Base-by-base conservation (phyloP, 2,888 invertebrate species). In the Pachliopta kotzebuea region DNA sequence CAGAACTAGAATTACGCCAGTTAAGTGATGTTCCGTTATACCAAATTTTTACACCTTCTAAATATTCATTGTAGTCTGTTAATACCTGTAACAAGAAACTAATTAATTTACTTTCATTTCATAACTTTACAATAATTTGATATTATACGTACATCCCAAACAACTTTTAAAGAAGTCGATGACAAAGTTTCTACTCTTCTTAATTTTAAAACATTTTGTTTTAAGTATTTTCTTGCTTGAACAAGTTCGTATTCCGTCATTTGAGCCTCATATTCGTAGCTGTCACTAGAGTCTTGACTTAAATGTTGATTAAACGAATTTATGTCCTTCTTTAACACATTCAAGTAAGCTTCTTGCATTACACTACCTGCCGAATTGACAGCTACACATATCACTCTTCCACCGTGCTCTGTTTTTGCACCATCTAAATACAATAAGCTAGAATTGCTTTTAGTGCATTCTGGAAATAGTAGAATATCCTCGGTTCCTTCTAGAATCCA, bases 401-500 rank as follows among this genome's bases (percentile, higher is more conserved):
- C 90, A 71, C 87, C 86, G 73, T 90, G 89, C 70, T 90, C 90
- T 65, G 81, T 75, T 72, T 82, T 87, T 65, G 86, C 90, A 65
- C 84, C 84, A 69, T 90, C 90, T 76, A 91, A 82, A 80, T 90
- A 90, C 71, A 91, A 79, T 74, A 91, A 81, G 74, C 90, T 91
- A 55, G 90, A 81, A 76, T 90, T 91, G 77, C 90, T 90, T 79
- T 84, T 89, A 70, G 86, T 88, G 68, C 91, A 91, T 79, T 90
- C 90, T n/a, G 90, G 90, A 73, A 91, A 91, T 69, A 90, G 79
- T 70, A 91, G 79, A 57, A 96, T 70, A 80, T 96, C 95, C 83
- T 96, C 95, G 54, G 95, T 96, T 67, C 98, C 98, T 85, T 98
- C 98, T 76, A 97, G 96, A 75, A 96, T 97, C 99, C 99, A 99